Conservation (phyloP, 2,888 invertebrate species). For the Ligdia adustata region DNA sequence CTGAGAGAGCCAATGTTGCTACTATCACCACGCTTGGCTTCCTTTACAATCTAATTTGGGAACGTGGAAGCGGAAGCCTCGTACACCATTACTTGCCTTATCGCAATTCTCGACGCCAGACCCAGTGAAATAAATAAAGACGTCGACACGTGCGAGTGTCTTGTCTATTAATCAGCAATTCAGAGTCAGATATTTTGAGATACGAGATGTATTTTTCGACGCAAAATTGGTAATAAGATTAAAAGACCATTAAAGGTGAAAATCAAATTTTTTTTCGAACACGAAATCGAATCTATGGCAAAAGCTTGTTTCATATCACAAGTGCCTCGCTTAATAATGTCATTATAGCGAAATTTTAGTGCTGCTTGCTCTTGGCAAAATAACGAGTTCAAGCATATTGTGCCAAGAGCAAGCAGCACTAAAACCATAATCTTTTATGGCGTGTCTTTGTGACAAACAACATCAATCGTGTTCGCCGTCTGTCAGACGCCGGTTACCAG, state of each 20-base stretch:
- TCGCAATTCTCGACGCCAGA: slow-evolving; percentile 27
- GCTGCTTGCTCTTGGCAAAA: too few species aligned
- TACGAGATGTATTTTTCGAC: background rate
- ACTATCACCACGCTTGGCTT: slow-evolving; percentile 45
- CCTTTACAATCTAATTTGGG: slow-evolving; percentile 47
- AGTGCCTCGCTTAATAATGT: too few species aligned
- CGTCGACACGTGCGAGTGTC: slow-evolving; percentile 12
- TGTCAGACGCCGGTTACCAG: slow-evolving; percentile 45
- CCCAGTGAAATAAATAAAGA: slow-evolving; percentile 29
- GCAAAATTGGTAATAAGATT: too few species aligned
- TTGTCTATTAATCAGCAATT: slow-evolving; percentile 10
- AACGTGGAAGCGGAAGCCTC: slow-evolving; percentile 44
- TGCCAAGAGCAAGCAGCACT: slow-evolving; percentile 25
- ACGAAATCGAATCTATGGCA: too few species aligned
- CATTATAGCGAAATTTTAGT: too few species aligned
- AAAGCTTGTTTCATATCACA: too few species aligned
- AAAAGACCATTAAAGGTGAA: too few species aligned
- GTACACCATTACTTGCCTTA: slow-evolving; percentile 34
- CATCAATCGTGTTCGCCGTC: slow-evolving; percentile 38
- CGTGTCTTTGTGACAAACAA: slow-evolving; percentile 45
- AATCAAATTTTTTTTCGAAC: too few species aligned
- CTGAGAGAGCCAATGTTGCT: slow-evolving; percentile 41
- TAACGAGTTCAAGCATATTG: slow-evolving; percentile 20
- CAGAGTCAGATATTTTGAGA: slow-evolving; percentile 11
- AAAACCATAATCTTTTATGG: slow-evolving; percentile 31